phyloP scores from a whole-genome alignment of 2,888 invertebrate species.

The Harpalus rubripes region DNA sequence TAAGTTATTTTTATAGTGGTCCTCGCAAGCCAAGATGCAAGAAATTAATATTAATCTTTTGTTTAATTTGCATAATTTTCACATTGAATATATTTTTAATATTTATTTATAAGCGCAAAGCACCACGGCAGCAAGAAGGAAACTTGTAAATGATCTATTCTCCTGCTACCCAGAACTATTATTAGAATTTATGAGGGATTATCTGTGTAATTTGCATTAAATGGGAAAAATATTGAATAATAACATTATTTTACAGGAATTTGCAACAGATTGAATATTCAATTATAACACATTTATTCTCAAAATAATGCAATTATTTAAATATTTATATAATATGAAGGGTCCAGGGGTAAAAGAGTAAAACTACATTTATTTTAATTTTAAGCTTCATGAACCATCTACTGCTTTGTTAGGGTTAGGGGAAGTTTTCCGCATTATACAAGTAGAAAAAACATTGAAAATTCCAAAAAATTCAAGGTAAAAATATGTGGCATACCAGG shows the following conservation, averaged over 20 bases:
- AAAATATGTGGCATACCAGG: no score
- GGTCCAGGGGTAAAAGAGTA: no score
- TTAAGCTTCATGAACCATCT: no score
- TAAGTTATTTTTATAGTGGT: slow-evolving; percentile 41
- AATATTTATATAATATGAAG: no score
- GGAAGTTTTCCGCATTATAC: no score
- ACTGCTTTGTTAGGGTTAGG: no score
- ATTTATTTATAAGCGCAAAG: slow-evolving; percentile 23
- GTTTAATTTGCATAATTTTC: slow-evolving; percentile 52
- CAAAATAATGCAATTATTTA: no score
- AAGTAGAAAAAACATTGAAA: no score
- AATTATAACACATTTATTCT: no score
- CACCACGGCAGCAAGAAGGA: slow-evolving; percentile 12
- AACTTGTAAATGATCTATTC: slow-evolving; percentile 40
- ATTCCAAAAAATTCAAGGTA: no score
- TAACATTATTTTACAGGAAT: background rate
- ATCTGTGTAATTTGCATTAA: background rate
- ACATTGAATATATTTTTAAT: slow-evolving; percentile 38
- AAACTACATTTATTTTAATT: no score
- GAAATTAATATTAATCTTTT: slow-evolving; percentile 54
- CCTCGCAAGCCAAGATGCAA: slow-evolving; percentile 50
- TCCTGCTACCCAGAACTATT: background rate
- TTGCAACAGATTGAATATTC: no score
- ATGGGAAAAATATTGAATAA: background rate
- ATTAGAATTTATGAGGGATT: slow-evolving; percentile 13